A percentile compares a stretch with the other conserved stretches of the same genome.
These are phyloP conservation scores for Eueides isabella DNA, from an alignment of 1,140 invertebrate species.

Conservation along the genomic window DNA sequence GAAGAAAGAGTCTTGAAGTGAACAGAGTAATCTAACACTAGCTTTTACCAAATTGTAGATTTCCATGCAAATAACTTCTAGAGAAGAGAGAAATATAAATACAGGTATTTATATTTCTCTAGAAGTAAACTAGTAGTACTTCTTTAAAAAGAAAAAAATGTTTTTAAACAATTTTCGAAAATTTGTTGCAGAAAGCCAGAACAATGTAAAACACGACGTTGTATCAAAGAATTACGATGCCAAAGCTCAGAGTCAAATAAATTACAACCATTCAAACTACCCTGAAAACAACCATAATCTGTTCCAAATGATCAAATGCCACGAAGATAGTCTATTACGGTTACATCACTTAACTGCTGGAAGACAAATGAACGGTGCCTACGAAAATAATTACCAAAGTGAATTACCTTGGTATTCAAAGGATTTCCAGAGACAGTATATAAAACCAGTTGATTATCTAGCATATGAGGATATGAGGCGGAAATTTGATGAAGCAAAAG, in stretches of 20 bases:
- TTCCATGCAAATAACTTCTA: too few species aligned
- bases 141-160: too few species aligned
- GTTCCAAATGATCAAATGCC: constrained; percentile 78
- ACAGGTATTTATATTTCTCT: too few species aligned
- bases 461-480: constrained; percentile 69
- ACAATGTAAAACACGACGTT: constrained; percentile 42
- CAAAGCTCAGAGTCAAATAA: constrained; percentile 51
- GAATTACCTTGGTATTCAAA: constrained; percentile 72
- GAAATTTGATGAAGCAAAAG: constrained; percentile 67
- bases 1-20: too few species aligned
- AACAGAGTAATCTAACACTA: too few species aligned
- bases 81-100: too few species aligned
- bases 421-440: constrained; percentile 69
- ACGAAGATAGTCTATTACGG: constrained; percentile 70
- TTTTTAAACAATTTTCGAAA: neutral
- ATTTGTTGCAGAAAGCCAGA: constrained; percentile 46
- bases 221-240: constrained; percentile 56
- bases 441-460: constrained; percentile 67
- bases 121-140: too few species aligned
- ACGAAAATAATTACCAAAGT: constrained; percentile 65
- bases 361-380: constrained; percentile 55
- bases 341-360: constrained; percentile 72
- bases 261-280: constrained; percentile 57
- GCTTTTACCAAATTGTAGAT: too few species aligned
- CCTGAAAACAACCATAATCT: constrained; percentile 65